Evolutionary conservation across 2,888 invertebrate species (phyloP), one percentile per base, ranked within the genome.

Genomic region (Epiblema foenella): DNA sequence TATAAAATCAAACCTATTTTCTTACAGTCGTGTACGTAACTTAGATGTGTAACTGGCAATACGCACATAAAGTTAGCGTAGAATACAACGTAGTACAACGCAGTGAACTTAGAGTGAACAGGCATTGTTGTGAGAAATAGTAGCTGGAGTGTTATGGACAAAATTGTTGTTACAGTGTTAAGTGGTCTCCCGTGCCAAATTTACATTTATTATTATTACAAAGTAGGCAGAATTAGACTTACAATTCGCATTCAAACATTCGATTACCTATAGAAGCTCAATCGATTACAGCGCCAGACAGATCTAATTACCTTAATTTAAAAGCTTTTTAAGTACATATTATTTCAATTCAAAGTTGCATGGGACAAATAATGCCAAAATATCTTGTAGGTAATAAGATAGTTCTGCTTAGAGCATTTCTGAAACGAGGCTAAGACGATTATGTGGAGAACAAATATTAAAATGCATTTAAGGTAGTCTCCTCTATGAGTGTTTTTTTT

Each of bases 1-100:
- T 83, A 87, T 81, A 89, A 70, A 90, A 87, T 85, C 77, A 90
- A 89, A 87, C 89, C 89, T 93, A 92, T 93, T 93, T 93, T 92
- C 93, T 88, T 93, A 93, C 90, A 86, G 77, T 82, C 81, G 83
- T 86, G 84, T 89, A 89, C 84, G 85, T 89, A 88, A 85, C 80
- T 86, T 90, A 90, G 88, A 82, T 78, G 81, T 87, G 80, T 86
- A 88, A 88, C 87, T 85, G 87, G 86, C 87, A 89, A 89, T 85
- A 90, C 91, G 91, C 89, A 93, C 90, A 91, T 86, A 82, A 81
- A 67, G 76, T 82, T 86, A 89, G 83, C 78, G 73, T 75, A 75
- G 74, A 66, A 60, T 68, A 65, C 56, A 63, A 56, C 62, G 66
- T 73, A 71, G 81, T 88, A 89, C 84, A 79, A 74, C 73, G 79